phyloP scores from a whole-genome alignment of 2,113 vertebrate genomes.

The Caranx melampygus region DNA sequence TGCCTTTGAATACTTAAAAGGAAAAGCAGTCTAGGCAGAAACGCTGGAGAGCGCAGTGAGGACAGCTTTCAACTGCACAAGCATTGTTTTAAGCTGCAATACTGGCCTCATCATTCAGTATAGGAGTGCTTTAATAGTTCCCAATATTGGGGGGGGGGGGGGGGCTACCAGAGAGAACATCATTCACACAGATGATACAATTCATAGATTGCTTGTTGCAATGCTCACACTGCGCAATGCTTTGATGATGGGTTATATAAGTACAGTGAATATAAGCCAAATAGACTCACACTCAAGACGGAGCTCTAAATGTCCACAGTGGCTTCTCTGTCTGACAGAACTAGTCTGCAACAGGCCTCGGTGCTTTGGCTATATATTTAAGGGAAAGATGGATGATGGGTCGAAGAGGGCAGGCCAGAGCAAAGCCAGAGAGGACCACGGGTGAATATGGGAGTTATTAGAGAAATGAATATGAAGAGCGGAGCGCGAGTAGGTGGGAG shows the following conservation, averaged over 20 bases:
- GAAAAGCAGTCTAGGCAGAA: constrained; percentile 4
- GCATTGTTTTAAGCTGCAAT: not conserved
- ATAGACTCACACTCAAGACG: constrained; percentile 44
- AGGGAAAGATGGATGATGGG: not conserved
- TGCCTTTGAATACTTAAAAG: not conserved
- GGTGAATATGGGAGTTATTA: not conserved
- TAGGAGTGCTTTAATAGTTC: not conserved
- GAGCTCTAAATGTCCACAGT: constrained; percentile 44
- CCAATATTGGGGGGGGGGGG: not conserved
- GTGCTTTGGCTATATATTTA: constrained; percentile 32
- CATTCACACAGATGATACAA: constrained; percentile 25
- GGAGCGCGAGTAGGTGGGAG: not conserved
- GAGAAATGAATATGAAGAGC: not conserved
- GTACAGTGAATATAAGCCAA: constrained; percentile 50
- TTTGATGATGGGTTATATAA: constrained; percentile 69
- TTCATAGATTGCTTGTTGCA: constrained; percentile 19
- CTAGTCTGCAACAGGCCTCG: constrained; percentile 35
- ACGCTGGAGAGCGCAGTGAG: not conserved
- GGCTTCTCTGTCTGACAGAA: constrained; percentile 43
- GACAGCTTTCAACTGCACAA: not conserved
- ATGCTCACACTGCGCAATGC: not conserved
- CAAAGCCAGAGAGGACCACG: not conserved
- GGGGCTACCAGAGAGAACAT: not conserved
- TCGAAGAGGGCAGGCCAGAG: not conserved
- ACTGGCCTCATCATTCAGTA: not conserved